Evolutionary conservation across 2,113 vertebrate genomes (phyloP).

Genomic region (Sakesphorus luctuosus): DNA sequence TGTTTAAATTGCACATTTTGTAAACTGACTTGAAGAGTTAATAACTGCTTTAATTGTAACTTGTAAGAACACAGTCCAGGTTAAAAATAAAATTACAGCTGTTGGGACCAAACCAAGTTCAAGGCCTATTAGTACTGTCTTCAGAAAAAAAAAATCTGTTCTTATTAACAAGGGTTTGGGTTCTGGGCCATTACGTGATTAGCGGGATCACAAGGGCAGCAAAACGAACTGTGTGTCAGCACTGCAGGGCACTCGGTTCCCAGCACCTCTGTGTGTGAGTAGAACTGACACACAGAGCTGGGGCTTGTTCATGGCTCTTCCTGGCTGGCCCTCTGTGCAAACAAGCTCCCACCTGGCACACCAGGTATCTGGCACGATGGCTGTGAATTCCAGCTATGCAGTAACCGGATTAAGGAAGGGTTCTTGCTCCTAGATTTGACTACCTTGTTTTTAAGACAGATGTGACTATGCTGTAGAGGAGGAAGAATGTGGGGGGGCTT

Average conservation of each 20-base stretch:
- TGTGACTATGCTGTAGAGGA: not conserved
- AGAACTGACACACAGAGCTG: not conserved
- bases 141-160: not conserved
- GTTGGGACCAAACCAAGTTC: constrained; percentile 10
- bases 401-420: not conserved
- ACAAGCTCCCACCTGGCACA: not conserved
- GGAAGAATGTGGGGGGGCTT: not conserved
- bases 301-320: not conserved
- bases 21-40: constrained; percentile 45
- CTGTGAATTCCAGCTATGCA: not conserved
- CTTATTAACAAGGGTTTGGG: not conserved
- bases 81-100: constrained; percentile 63
- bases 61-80: constrained; percentile 5
- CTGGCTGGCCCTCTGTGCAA: not conserved
- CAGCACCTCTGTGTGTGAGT: not conserved
- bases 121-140: constrained; percentile 17
- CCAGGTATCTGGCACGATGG: not conserved
- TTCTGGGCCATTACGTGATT: not conserved
- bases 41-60: constrained; percentile 29
- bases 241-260: not conserved
- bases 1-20: constrained; percentile 41
- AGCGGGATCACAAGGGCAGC: not conserved
- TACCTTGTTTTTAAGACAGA: not conserved
- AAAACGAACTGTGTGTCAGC: not conserved
- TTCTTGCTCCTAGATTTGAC: constrained; percentile 4